Percentiles rank a stretch among this genome's conserved stretches.
phyloP scores from a whole-genome alignment of 2,113 vertebrate species.

The Pelvicachromis taeniatus region DNA sequence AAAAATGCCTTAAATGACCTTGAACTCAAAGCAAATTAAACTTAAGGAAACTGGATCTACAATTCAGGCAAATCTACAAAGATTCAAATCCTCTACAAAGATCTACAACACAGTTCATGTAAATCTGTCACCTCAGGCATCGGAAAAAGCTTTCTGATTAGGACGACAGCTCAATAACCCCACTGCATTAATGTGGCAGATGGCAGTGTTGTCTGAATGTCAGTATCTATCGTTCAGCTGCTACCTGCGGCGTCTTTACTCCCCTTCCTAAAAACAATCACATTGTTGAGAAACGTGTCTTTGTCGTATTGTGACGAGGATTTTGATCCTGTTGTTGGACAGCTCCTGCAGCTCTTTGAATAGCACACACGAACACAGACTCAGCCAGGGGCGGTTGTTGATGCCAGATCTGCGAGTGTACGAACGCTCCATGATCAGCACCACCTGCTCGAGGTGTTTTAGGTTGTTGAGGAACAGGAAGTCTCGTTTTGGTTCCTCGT shows the following conservation, averaged over 20 bases:
- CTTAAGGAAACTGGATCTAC: not conserved
- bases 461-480: conserved; percentile 50
- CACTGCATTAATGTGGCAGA: not conserved
- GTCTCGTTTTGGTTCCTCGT: conserved; percentile 51
- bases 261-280: conserved; percentile 53
- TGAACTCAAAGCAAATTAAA: not conserved
- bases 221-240: not conserved
- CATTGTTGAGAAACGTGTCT: conserved; percentile 42
- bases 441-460: conserved; percentile 46
- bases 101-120: not conserved
- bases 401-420: conserved; percentile 40
- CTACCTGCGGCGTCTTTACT: not conserved
- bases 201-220: not conserved
- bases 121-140: accelerated
- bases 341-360: conserved; percentile 41
- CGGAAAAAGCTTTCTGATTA: not conserved
- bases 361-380: conserved; percentile 27
- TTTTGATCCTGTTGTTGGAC: conserved; percentile 40
- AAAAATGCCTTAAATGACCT: not conserved
- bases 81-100: not conserved
- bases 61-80: not conserved
- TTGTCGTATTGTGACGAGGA: conserved; percentile 46
- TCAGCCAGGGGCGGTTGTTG: conserved; percentile 53
- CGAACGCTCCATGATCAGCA: conserved; percentile 56
- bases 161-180: not conserved